Base-by-base conservation (phyloP, 2,797 vertebrate genomes). In the Erpetoichthys calabaricus region DNA sequence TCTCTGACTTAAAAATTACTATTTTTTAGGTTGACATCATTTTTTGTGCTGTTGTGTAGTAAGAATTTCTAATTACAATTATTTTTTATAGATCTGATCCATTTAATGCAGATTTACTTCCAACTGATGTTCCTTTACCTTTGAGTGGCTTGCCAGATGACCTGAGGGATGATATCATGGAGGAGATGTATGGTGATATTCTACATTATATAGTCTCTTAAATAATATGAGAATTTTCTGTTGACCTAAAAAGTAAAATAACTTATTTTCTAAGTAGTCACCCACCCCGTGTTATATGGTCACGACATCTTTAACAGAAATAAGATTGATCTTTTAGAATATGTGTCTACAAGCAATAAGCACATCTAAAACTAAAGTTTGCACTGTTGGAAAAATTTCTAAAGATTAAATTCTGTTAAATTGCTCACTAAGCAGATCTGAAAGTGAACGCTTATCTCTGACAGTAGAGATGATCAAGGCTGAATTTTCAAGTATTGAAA, bases 401-500 rank as follows among this genome's bases (percentile, higher is more conserved):
- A 25, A n/a, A 2, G 25, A 25, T 25, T 25, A 25, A 25, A 25
- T 25, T 25, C 25, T 25, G 25, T 25, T 1, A 25, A 1, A 25
- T 25, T 25, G 61, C 44, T 56, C 6, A 62, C 45, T 59, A n/a
- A 46, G 64, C 64, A 84, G 83, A 65, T 62, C 52, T 43, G 70
- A 75, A 10, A 42, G 7, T 57, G 42, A 63, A 2, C 68, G 58
- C 9, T 55, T 76, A 45, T 62, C 63, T 5, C 76, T 86, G 8
- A 82, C 77, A 4, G 75, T 78, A 3, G 77, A 79, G 43, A 85
- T 84, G 74, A 68, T 84, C 57, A 68, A 69, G 72, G 75, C 75
- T 3, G 67, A 72, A 60, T 83, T 87, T 62, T 44, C 50, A 25
- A 41, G 74, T 47, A 53, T 56, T 50, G 69, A 61, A 51, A 61